A percentile compares a stretch with the other conserved stretches of the same genome.
Evolutionary conservation across 1,140 invertebrate species (phyloP).

Genomic region (Telenomus remus): DNA sequence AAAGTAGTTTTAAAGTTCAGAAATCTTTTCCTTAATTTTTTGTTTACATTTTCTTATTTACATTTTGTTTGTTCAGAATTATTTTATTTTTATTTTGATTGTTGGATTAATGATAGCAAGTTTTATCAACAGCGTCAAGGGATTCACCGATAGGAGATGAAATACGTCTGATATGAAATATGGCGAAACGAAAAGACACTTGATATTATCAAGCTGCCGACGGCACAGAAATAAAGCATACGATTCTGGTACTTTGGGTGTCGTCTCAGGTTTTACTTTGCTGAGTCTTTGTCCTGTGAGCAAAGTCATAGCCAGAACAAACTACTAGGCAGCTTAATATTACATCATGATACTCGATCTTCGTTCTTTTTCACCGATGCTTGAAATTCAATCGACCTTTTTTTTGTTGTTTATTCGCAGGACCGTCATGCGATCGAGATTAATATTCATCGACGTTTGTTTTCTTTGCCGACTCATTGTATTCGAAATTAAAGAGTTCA

Average conservation of each 20-base stretch:
- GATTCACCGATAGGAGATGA: constrained; percentile 13
- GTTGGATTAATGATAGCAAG: too few relatives aligned
- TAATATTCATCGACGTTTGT: constrained; percentile 24
- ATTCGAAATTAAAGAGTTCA: constrained; percentile 2
- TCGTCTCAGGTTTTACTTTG: constrained; percentile 47
- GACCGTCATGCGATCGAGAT: neutral
- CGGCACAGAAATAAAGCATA: constrained; percentile 28
- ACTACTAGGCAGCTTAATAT: constrained; percentile 46
- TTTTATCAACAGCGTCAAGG: constrained; percentile 2
- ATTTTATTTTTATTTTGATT: constrained; percentile 1
- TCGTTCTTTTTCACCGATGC: constrained; percentile 37
- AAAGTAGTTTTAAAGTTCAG: too few relatives aligned
- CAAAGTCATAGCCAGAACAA: constrained; percentile 39
- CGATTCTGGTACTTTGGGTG: constrained; percentile 21
- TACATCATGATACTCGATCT: constrained; percentile 44
- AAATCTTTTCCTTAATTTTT: too few relatives aligned
- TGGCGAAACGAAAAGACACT: constrained; percentile 26
- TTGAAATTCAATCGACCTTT: constrained; percentile 47
- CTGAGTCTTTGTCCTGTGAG: constrained; percentile 46
- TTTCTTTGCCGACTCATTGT: constrained; percentile 3
- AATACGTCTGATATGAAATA: constrained; percentile 20
- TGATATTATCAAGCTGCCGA: constrained; percentile 43
- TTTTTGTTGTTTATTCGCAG: constrained; percentile 32
- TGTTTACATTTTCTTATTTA: too few relatives aligned
- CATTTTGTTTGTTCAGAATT: too few relatives aligned